Evolutionary conservation across 2,797 vertebrate species (phyloP).

Genomic region (Lutjanus campechanus): DNA sequence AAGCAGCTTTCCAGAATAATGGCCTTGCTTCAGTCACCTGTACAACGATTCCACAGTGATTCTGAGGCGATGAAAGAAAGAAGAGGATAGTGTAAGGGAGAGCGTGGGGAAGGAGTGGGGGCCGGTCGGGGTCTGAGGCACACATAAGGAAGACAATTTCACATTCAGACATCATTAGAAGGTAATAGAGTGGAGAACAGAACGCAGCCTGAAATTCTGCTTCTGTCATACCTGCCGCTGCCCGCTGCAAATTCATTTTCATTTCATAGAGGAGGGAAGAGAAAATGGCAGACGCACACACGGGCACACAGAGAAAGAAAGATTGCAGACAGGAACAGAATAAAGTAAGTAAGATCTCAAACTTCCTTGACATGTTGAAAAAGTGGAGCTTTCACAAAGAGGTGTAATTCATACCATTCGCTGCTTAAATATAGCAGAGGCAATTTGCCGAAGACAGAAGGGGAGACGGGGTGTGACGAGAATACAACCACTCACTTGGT

Average conservation of each 20-base stretch:
- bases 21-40: slow-evolving; percentile 39
- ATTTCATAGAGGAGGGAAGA: slow-evolving; percentile 42
- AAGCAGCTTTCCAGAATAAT: slow-evolving; percentile 62
- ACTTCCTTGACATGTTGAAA: slow-evolving; percentile 68
- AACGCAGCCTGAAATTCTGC: slow-evolving; percentile 4
- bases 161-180: slow-evolving; percentile 79
- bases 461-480: slow-evolving; percentile 58
- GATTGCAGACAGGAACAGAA: slow-evolving; percentile 46
- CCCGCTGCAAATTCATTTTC: slow-evolving; percentile 67
- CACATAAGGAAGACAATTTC: slow-evolving; percentile 60
- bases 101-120: not conserved
- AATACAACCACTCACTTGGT: slow-evolving; percentile 63
- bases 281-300: slow-evolving; percentile 17
- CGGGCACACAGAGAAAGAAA: not conserved
- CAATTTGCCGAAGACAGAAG: slow-evolving; percentile 71
- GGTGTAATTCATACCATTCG: slow-evolving; percentile 58
- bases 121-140: slow-evolving; percentile 5
- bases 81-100: slow-evolving; percentile 2
- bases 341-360: slow-evolving; percentile 69
- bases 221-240: slow-evolving; percentile 68
- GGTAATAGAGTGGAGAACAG: slow-evolving; percentile 77
- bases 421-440: slow-evolving; percentile 72
- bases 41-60: slow-evolving; percentile 26
- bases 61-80: slow-evolving; percentile 22
- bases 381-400: slow-evolving; percentile 57